Conservation (phyloP, 64 coral and sea anemone species). For the Platygyra sinensis region DNA sequence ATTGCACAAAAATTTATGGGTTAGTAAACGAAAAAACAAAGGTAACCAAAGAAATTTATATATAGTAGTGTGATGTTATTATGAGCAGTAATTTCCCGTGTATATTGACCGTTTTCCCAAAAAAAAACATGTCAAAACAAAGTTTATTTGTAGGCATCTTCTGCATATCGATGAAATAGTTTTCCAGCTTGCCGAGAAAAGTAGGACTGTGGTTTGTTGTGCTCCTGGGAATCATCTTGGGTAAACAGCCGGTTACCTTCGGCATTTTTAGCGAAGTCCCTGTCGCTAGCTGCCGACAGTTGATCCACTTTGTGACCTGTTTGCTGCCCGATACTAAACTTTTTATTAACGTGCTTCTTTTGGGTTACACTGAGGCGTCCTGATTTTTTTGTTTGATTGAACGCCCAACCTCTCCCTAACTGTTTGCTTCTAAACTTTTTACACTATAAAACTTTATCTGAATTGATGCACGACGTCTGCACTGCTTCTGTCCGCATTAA, state of each 20-base stretch:
- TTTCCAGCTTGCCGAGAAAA: neutral
- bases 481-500: no score
- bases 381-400: conserved; percentile 8
- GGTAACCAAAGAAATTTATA: no score
- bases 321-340: conserved; percentile 24
- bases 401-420: conserved; percentile 14
- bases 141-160: no score
- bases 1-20: no score
- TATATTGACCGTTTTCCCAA: no score
- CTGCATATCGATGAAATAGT: neutral
- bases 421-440: no score
- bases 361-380: conserved; percentile 17
- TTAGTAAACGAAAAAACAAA: no score
- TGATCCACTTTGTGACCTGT: conserved; percentile 36
- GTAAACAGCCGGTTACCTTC: neutral
- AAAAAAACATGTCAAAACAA: no score
- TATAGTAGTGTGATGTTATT: no score
- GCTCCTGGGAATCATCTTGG: neutral
- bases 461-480: no score
- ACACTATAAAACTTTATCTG: no score
- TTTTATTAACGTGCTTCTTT: conserved; percentile 37
- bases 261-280: conserved; percentile 16
- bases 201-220: neutral
- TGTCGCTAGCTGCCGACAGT: neutral
- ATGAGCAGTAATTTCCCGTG: no score